Conservation (phyloP, 64 coral and sea anemone genomes). For the Acropora tenuis region DNA sequence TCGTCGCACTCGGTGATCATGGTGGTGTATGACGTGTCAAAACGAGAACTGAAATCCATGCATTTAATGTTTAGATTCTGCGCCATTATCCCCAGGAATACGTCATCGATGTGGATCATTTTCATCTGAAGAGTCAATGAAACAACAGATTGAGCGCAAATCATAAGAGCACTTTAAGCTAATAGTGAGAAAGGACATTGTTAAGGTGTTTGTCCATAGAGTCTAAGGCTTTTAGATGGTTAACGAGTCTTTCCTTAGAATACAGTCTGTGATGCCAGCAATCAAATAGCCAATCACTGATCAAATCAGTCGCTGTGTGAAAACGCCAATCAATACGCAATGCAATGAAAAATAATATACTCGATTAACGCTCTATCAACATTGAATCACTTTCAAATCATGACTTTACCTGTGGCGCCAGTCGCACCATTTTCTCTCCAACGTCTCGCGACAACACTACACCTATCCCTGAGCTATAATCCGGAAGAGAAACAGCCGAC, state of each 20-base stretch:
- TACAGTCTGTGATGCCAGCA: too few species aligned
- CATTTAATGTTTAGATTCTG: constrained; percentile 34
- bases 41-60: constrained; percentile 51
- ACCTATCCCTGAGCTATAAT: constrained; percentile 75
- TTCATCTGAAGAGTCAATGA: constrained; percentile 29
- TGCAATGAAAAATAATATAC: too few species aligned
- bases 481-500: constrained; percentile 48
- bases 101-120: constrained; percentile 84
- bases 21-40: constrained; percentile 84
- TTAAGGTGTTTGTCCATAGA: too few species aligned
- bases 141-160: neutral
- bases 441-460: constrained; percentile 77
- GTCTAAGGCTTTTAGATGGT: too few species aligned
- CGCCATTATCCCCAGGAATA: constrained; percentile 68
- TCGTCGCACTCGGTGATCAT: constrained; percentile 91
- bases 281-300: too few species aligned
- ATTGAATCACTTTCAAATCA: neutral
- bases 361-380: too few species aligned
- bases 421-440: constrained; percentile 42
- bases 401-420: constrained; percentile 55
- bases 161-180: too few species aligned
- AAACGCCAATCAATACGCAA: too few species aligned
- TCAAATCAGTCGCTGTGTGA: too few species aligned
- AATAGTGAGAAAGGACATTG: too few species aligned
- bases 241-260: too few species aligned